Conservation (phyloP, 2,113 vertebrate species). For the Copsychus sechellarum region DNA sequence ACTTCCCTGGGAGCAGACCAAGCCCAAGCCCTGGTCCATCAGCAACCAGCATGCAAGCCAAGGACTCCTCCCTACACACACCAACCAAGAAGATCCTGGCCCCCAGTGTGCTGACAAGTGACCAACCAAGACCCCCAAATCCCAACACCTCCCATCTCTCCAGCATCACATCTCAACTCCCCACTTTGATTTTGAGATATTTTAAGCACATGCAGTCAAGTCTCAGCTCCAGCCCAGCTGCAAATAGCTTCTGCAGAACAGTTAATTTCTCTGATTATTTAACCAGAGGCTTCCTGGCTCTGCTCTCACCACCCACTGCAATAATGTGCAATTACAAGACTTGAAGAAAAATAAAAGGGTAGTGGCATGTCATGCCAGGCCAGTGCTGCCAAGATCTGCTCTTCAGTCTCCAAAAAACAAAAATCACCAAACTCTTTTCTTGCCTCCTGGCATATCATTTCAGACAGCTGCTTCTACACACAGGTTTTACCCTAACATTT, state of each 20-base stretch:
- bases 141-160: not conserved
- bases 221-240: not conserved
- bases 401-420: not conserved
- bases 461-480: not conserved
- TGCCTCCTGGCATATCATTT: not conserved
- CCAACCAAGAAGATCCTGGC: not conserved
- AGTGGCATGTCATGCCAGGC: not conserved
- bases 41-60: not conserved
- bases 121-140: not conserved
- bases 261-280: slow-evolving; percentile 10
- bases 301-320: slow-evolving; percentile 3
- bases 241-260: not conserved
- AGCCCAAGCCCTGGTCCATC: not conserved
- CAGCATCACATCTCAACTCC: not conserved
- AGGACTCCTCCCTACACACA: not conserved
- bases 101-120: not conserved
- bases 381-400: not conserved
- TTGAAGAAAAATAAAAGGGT: slow-evolving; percentile 14
- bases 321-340: slow-evolving; percentile 11
- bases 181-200: not conserved
- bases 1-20: not conserved
- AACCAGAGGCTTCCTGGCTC: slow-evolving; percentile 30
- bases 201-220: not conserved
- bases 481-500: not conserved
- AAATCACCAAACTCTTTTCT: not conserved